phyloP scores from a whole-genome alignment of 2,888 invertebrate genomes.

The Meliscaeva auricollis region DNA sequence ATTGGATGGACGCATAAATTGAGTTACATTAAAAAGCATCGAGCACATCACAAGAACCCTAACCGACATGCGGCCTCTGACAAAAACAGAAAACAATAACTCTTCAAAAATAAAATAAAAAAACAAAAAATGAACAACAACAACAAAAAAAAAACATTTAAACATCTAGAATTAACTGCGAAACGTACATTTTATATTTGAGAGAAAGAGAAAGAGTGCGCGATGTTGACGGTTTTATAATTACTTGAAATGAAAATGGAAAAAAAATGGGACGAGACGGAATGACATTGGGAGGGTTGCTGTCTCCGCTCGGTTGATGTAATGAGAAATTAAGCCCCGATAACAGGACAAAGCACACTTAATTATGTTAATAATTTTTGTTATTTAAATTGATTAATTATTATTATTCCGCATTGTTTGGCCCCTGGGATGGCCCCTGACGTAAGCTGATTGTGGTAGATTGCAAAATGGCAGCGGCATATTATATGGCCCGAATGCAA shows the following conservation, averaged over 20 bases:
- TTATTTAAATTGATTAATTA: constrained; percentile 76
- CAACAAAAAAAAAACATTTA: constrained; percentile 30
- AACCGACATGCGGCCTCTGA: constrained; percentile 46
- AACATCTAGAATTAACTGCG: constrained; percentile 70
- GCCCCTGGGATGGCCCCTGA: constrained; percentile 33
- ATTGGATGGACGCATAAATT: constrained; percentile 74
- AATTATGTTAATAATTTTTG: constrained; percentile 76
- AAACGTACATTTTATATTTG: constrained; percentile 52
- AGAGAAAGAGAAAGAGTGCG: constrained; percentile 1
- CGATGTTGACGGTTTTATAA: constrained; percentile 73
- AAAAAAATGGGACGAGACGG: constrained; percentile 14
- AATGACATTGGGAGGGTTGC: background rate
- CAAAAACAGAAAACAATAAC: constrained; percentile 66
- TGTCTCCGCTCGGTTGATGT: constrained; percentile 20
- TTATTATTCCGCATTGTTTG: constrained; percentile 67
- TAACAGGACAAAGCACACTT: constrained; percentile 76
- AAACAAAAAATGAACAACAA: no score
- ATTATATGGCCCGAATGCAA: constrained; percentile 19
- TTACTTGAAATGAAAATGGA: constrained; percentile 52
- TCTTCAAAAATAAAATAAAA: constrained; percentile 26
- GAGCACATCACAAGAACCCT: constrained; percentile 23
- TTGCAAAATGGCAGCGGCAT: constrained; percentile 2
- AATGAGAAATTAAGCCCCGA: constrained; percentile 76
- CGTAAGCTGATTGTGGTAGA: constrained; percentile 72
- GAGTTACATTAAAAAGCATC: constrained; percentile 69